These are phyloP conservation scores for Amblyornis subalaris DNA, from an alignment of 2,113 vertebrate species.

Conservation along the genomic window DNA sequence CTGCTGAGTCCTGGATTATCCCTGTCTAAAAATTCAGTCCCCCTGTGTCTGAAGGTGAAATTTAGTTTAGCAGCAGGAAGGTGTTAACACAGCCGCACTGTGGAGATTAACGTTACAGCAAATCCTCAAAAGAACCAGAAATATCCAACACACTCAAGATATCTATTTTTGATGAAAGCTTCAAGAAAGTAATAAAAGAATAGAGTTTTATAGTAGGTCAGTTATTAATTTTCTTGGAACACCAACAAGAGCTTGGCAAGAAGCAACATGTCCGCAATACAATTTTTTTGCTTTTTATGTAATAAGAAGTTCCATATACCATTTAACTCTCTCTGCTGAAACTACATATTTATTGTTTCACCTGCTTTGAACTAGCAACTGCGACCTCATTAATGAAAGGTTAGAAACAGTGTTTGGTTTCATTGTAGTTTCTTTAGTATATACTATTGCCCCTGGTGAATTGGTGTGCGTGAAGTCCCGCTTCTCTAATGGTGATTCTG, in stretches of 20 bases:
- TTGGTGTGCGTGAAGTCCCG: not conserved
- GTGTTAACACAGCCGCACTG: slow-evolving; percentile 17
- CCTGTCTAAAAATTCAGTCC: slow-evolving; percentile 39
- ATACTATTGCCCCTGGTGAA: not conserved
- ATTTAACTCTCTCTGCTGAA: not conserved
- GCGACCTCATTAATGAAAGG: not conserved
- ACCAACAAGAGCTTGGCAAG: slow-evolving; percentile 3
- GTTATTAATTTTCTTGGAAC: slow-evolving; percentile 38
- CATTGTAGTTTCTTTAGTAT: not conserved
- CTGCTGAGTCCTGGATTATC: slow-evolving; percentile 45
- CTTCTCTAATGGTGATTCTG: not conserved
- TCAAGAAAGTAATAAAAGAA: slow-evolving; percentile 16
- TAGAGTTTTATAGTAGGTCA: not conserved
- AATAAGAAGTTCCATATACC: not conserved
- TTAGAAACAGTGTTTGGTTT: not conserved
- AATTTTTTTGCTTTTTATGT: not conserved
- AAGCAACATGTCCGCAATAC: not conserved
- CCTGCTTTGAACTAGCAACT: not conserved
- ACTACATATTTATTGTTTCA: not conserved
- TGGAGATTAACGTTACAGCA: slow-evolving; percentile 8
- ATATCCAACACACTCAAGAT: slow-evolving; percentile 1
- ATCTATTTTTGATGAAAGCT: slow-evolving; percentile 42
- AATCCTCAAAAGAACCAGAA: slow-evolving; percentile 52
- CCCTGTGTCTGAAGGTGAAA: slow-evolving; percentile 46
- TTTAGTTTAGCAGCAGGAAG: slow-evolving; percentile 40